Evolutionary conservation across 1,140 invertebrate genomes (phyloP).

Genomic region (Paracyclopina nana): DNA sequence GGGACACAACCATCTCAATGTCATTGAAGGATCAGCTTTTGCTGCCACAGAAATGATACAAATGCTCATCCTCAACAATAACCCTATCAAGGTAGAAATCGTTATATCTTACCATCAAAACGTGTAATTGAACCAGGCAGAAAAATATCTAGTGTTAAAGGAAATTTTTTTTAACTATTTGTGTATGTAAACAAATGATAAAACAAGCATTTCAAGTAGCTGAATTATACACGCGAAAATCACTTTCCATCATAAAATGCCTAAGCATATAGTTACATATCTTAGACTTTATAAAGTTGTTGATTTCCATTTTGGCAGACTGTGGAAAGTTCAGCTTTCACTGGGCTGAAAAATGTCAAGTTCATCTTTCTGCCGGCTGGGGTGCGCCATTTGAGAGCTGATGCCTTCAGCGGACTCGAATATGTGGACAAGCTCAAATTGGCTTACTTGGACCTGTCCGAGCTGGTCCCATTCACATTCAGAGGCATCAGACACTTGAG

Average conservation of each 20-base stretch:
- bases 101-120: too few relatives aligned
- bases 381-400: constrained; percentile 1
- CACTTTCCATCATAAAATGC: too few relatives aligned
- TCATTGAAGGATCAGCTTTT: constrained; percentile 13
- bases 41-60: constrained; percentile 5
- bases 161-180: too few relatives aligned
- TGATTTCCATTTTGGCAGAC: constrained; percentile 9
- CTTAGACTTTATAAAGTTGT: constrained; percentile 24
- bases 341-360: constrained; percentile 13
- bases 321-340: constrained; percentile 5
- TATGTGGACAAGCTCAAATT: neutral
- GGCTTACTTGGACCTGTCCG: constrained; percentile 8
- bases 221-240: too few relatives aligned
- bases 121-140: too few relatives aligned
- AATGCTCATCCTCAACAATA: constrained; percentile 8
- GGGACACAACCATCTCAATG: constrained; percentile 4
- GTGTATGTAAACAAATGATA: too few relatives aligned
- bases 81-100: constrained; percentile 15
- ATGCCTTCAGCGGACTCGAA: constrained; percentile 4
- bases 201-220: too few relatives aligned
- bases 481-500: neutral
- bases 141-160: constrained; percentile 4
- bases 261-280: too few relatives aligned
- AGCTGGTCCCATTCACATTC: neutral
- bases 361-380: constrained; percentile 1